Evolutionary conservation across 2,888 invertebrate genomes (phyloP).

Genomic region (Caenorhabditis virilis): DNA sequence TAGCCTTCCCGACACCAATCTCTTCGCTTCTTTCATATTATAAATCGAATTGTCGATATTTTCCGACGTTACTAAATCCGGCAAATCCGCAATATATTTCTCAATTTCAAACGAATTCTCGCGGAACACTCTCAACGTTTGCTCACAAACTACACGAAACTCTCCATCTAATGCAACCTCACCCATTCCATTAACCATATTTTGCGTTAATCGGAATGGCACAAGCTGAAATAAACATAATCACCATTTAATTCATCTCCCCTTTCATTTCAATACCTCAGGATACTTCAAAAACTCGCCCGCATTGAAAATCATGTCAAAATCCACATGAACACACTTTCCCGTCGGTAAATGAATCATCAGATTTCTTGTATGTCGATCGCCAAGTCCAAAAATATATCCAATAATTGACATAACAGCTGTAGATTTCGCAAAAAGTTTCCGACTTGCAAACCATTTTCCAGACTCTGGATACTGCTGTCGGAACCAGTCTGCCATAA

Average conservation of each 20-base stretch:
- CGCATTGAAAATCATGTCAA: slow-evolving; percentile 93
- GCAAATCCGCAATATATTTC: slow-evolving; percentile 32
- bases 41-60: background rate
- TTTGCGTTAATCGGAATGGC: slow-evolving; percentile 90
- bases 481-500: slow-evolving; percentile 85
- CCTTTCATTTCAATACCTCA: slow-evolving; percentile 44
- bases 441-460: slow-evolving; percentile 84
- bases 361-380: slow-evolving; percentile 73
- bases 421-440: slow-evolving; percentile 86
- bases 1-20: slow-evolving; percentile 20
- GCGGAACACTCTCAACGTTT: slow-evolving; percentile 77
- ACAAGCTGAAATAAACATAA: slow-evolving; percentile 67
- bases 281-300: slow-evolving; percentile 57
- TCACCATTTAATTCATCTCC: background rate
- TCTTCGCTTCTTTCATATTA: slow-evolving; percentile 33
- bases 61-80: slow-evolving; percentile 27
- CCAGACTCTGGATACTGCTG: slow-evolving; percentile 54
- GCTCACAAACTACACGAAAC: slow-evolving; percentile 54
- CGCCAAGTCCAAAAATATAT: slow-evolving; percentile 62
- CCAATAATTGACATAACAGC: slow-evolving; percentile 86
- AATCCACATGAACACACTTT: slow-evolving; percentile 94
- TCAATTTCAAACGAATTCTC: slow-evolving; percentile 76
- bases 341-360: slow-evolving; percentile 88
- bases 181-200: slow-evolving; percentile 92
- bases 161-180: slow-evolving; percentile 87